These are phyloP conservation scores for Thaumatotibia leucotreta DNA, from an alignment of 1,140 invertebrate species.

Conservation along the genomic window DNA sequence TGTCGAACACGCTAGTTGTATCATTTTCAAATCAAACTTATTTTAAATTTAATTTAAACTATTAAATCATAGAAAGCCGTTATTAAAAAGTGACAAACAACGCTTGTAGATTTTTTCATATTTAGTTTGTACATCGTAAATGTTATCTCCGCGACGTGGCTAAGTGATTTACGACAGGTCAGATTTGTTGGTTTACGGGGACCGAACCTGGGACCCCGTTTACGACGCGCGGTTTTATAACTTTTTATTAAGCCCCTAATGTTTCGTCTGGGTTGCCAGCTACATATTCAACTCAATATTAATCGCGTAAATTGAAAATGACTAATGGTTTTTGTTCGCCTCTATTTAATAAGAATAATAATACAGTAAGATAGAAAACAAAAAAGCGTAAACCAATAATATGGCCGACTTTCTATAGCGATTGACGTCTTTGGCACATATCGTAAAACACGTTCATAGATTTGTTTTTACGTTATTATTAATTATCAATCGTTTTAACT, in stretches of 20 bases:
- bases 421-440: too few relatives aligned
- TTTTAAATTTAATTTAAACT: too few relatives aligned
- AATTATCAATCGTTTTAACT: too few relatives aligned
- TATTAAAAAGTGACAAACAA: slow-evolving; percentile 31
- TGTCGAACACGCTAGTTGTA: slow-evolving; percentile 18
- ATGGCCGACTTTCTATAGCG: too few relatives aligned
- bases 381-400: too few relatives aligned
- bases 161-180: slow-evolving; percentile 75
- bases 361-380: not conserved
- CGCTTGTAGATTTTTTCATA: slow-evolving; percentile 49
- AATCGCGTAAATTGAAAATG: not conserved
- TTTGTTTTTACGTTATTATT: too few relatives aligned
- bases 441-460: too few relatives aligned
- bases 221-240: slow-evolving; percentile 58
- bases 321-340: not conserved
- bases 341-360: not conserved
- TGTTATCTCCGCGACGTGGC: slow-evolving; percentile 67
- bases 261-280: slow-evolving; percentile 25
- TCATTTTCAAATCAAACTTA: too few relatives aligned
- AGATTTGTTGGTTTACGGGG: slow-evolving; percentile 73
- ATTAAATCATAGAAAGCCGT: not conserved
- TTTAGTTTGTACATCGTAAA: slow-evolving; percentile 67
- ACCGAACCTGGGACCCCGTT: slow-evolving; percentile 64
- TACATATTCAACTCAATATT: not conserved
- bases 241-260: slow-evolving; percentile 49